phyloP scores from a whole-genome alignment of 2,113 vertebrate species.

The Campylomormyrus tamandua region DNA sequence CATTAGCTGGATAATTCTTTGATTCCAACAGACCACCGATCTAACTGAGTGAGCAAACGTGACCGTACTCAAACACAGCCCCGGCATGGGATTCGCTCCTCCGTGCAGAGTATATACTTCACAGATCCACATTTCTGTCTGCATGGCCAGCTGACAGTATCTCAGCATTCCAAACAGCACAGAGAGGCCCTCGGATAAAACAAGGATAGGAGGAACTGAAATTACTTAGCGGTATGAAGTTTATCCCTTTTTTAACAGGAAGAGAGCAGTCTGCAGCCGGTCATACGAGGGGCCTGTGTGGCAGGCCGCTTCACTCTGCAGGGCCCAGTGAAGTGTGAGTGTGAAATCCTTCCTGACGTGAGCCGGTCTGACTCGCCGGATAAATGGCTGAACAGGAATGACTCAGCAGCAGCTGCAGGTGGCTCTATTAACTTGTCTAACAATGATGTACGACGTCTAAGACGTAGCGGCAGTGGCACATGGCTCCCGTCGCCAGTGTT shows the following conservation, averaged over 20 bases:
- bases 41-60: neutral
- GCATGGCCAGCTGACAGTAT: too few relatives aligned
- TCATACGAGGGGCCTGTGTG: neutral
- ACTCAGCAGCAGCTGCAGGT: neutral
- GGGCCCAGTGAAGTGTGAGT: neutral
- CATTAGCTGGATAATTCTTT: neutral
- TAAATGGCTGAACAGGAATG: neutral
- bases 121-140: neutral
- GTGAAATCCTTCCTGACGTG: neutral
- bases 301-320: neutral
- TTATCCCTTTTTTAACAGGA: constrained; percentile 5
- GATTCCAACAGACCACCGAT: neutral
- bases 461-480: neutral
- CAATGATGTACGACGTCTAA: constrained; percentile 1
- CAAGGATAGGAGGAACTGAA: neutral
- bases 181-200: neutral
- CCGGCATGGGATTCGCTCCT: neutral
- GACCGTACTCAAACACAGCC: neutral
- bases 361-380: neutral
- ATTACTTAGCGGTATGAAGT: neutral
- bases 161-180: neutral
- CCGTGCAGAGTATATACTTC: neutral
- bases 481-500: neutral
- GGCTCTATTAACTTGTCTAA: constrained; percentile 10
- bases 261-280: neutral